These are phyloP conservation scores for Chelidonichthys spinosus DNA, from an alignment of 2,797 vertebrate species.

Conservation along the genomic window DNA sequence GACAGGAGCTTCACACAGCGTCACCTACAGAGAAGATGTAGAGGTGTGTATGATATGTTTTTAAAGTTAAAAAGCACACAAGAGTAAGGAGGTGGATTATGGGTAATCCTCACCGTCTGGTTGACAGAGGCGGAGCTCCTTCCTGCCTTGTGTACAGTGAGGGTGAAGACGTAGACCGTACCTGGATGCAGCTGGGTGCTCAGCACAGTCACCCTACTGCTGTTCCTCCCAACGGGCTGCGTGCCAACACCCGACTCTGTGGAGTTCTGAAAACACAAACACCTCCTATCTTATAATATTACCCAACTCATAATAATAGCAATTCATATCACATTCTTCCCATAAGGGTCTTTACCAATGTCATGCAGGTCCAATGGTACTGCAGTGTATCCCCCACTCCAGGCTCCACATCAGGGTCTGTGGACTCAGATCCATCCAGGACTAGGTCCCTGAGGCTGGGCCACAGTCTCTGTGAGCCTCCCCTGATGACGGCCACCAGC, in stretches of 20 bases:
- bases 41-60: neutral
- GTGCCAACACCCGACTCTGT: conserved; percentile 26
- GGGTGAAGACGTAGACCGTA: conserved; percentile 74
- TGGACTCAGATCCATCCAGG: conserved; percentile 83
- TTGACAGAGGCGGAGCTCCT: conserved; percentile 69
- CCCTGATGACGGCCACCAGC: conserved; percentile 81
- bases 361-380: conserved; percentile 78
- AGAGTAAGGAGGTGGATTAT: neutral
- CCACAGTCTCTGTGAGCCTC: conserved; percentile 83
- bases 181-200: conserved; percentile 60
- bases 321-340: neutral
- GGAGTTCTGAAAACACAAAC: conserved; percentile 65
- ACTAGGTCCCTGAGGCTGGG: conserved; percentile 74
- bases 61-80: neutral
- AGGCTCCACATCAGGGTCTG: conserved; percentile 79
- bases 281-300: neutral
- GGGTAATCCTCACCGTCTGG: conserved; percentile 77
- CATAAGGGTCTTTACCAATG: conserved; percentile 61
- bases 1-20: conserved; percentile 60
- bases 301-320: neutral
- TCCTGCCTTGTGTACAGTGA: conserved; percentile 80
- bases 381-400: conserved; percentile 63
- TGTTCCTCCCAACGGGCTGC: conserved; percentile 37
- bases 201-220: conserved; percentile 66
- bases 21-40: conserved; percentile 71